Conservation (phyloP, 2,797 vertebrate species). For the Tiaroga cobitis region DNA sequence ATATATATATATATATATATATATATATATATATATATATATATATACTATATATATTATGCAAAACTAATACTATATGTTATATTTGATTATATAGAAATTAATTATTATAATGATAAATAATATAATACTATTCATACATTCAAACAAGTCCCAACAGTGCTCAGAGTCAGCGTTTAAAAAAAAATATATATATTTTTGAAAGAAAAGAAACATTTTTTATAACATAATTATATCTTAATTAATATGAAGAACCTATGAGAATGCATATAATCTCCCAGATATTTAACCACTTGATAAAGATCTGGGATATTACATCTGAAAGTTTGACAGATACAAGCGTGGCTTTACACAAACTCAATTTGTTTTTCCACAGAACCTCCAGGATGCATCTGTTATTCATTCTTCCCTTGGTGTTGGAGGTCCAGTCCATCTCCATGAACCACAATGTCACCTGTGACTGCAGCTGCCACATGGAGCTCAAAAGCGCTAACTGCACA, state of each 20-base stretch:
- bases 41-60: too few species aligned
- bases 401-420: slow-evolving; percentile 28
- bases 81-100: too few species aligned
- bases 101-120: background rate
- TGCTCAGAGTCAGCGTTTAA: background rate
- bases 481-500: slow-evolving; percentile 78
- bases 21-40: too few species aligned
- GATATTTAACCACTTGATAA: background rate
- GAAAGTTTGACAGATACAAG: background rate
- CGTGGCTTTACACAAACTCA: background rate
- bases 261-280: background rate
- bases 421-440: slow-evolving; percentile 24
- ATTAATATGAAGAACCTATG: background rate
- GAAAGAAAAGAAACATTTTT: background rate
- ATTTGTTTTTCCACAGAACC: background rate
- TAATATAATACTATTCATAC: background rate
- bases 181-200: too few species aligned
- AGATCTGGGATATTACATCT: background rate
- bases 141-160: background rate
- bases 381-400: slow-evolving; percentile 54
- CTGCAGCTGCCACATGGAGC: slow-evolving; percentile 73
- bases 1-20: too few species aligned
- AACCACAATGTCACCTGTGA: slow-evolving; percentile 60
- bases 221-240: too few species aligned
- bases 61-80: too few species aligned